Evolutionary conservation across 2,888 invertebrate species (phyloP).

Genomic region (Conchocele bisecta): DNA sequence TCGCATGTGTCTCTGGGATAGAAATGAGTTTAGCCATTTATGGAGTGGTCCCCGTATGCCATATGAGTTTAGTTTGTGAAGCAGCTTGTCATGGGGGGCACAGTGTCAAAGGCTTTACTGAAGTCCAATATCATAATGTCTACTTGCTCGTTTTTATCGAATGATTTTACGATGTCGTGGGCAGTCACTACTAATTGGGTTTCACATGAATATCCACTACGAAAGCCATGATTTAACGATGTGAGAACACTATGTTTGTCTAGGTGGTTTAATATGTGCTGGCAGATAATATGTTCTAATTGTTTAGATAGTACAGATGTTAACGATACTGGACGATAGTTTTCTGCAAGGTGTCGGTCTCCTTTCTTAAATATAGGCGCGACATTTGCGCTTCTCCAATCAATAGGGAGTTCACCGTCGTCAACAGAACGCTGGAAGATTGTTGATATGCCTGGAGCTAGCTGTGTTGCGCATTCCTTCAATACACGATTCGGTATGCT

Average conservation of each 20-base stretch:
- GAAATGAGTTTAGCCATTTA: constrained; percentile 10
- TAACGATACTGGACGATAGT: constrained; percentile 14
- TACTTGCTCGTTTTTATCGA: constrained; percentile 12
- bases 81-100: constrained; percentile 10
- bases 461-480: constrained; percentile 37
- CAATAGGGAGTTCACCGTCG: constrained; percentile 31
- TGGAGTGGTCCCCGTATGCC: constrained; percentile 12
- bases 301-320: constrained; percentile 11
- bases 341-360: constrained; percentile 23
- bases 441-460: constrained; percentile 35
- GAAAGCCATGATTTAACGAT: constrained; percentile 17
- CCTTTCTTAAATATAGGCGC: constrained; percentile 13
- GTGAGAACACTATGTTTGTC: constrained; percentile 1
- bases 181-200: constrained; percentile 18
- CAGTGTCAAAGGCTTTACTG: constrained; percentile 26
- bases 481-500: constrained; percentile 46
- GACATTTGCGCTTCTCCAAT: constrained; percentile 42
- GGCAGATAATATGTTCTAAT: constrained; percentile 20
- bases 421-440: constrained; percentile 37
- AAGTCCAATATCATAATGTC: constrained; percentile 17
- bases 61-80: constrained; percentile 19
- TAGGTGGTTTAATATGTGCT: constrained; percentile 12
- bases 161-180: constrained; percentile 9
- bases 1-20: constrained; percentile 8
- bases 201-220: constrained; percentile 18